A percentile compares a stretch with the other conserved stretches of the same genome.
phyloP scores from a whole-genome alignment of 2,113 vertebrate genomes.

The Vulpes lagopus region DNA sequence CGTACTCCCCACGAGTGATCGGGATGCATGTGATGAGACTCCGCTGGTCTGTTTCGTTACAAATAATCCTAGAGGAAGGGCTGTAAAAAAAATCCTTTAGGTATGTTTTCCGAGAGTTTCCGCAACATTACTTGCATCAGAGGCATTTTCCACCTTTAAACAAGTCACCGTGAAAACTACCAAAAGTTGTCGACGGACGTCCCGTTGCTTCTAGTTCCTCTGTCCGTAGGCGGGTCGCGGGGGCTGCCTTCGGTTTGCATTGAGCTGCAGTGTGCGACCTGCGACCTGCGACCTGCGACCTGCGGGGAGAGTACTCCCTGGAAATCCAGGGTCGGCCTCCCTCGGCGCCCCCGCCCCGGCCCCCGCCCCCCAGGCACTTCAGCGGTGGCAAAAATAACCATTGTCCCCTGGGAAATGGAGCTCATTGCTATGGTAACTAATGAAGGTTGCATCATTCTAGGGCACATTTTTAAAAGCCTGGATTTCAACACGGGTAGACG shows the following conservation, averaged over 20 bases:
- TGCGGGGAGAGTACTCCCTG: conserved; percentile 62
- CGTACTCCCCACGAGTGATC: not conserved
- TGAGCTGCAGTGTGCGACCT: not conserved
- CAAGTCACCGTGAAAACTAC: conserved; percentile 49
- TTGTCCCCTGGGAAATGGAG: conserved; percentile 79
- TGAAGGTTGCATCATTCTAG: conserved; percentile 78
- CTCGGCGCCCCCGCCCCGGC: no score
- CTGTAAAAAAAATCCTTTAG: not conserved
- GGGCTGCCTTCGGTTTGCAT: not conserved
- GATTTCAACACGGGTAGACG: conserved; percentile 70
- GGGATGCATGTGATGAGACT: not conserved
- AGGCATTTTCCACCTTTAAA: not conserved
- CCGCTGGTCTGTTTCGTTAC: not conserved
- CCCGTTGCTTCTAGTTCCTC: conserved; percentile 16
- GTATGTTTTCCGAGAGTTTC: conserved; percentile 51
- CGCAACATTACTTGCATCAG: conserved; percentile 3
- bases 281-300: not conserved
- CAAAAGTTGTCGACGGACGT: not conserved
- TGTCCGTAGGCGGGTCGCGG: not conserved
- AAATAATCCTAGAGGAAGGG: conserved; percentile 10
- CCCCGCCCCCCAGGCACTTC: conserved; percentile 65
- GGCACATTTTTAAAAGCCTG: conserved; percentile 80
- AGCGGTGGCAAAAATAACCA: conserved; percentile 78
- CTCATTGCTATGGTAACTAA: conserved; percentile 83
- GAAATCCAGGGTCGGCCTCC: conserved; percentile 54